Base-by-base conservation (phyloP, 53 echinoderm and acorn worm species). In the Luidia sarsii region DNA sequence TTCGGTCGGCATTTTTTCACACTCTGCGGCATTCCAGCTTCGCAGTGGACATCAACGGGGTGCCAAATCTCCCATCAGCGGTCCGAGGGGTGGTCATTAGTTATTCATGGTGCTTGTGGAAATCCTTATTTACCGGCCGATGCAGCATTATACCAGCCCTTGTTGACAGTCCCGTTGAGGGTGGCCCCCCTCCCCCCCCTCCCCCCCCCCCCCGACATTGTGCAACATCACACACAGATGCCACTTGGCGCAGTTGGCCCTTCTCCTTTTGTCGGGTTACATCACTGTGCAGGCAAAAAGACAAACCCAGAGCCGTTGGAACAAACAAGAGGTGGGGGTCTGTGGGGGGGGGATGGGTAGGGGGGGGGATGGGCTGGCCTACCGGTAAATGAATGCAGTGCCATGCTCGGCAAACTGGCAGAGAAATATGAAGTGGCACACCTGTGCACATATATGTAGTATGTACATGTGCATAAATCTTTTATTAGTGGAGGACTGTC, bases 391-490 rank as follows among this genome's bases (percentile, higher is more conserved):
- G 53, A 71, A 51, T 53, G 50, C 71, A 32, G 71, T 14, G 18
- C 1, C 53, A 72, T n/a, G 72, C 32, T 35, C 24, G 11, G 13
- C 18, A 43, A 24, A 3, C 33, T 33, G 25, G 30, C 39, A 5
- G 28, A 39, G 55, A 72, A 72, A 72, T 72, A 34, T 38, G 18
- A 56, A 38, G 57, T 33, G 53, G 72, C 72, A 72, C 72, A 72
- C 72, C 55, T 72, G 72, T 56, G 72, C 72, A 72, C 28, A 67
- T 67, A 67, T 56, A 54, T 56, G 50, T n/a, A 32, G 15, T 32
- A 7, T 71, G 72, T 50, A 56, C 56, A 56, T 51, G 72, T 36
- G 38, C 72, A 55, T 56, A 54, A 55, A 72, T 56, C 72, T 39
- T 38, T 66, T 66, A 43, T 41, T 39, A 56, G 27, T 38, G 72